Conservation (phyloP, 2,888 invertebrate genomes). For the Allophyes oxyacanthae region DNA sequence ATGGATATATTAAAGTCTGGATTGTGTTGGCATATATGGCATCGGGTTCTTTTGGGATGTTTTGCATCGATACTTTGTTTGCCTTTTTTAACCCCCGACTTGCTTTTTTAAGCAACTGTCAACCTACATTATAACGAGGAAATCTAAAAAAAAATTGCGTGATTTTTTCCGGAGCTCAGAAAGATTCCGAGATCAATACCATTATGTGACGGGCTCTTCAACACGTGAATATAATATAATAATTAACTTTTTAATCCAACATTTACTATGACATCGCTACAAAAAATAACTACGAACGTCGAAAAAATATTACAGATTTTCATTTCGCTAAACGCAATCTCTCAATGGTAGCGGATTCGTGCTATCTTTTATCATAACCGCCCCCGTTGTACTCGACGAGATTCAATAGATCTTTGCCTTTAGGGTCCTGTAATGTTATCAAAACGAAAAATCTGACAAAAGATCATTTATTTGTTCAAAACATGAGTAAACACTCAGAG, state of each 20-base stretch:
- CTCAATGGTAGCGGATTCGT: constrained; percentile 10
- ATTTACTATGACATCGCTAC: constrained; percentile 13
- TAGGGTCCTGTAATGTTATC: constrained; percentile 16
- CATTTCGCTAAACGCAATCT: constrained; percentile 49
- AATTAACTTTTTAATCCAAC: constrained; percentile 28
- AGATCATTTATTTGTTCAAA: no score
- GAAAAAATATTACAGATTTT: constrained; percentile 45
- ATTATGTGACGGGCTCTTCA: background rate
- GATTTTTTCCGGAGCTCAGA: no score
- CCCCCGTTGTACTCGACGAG: constrained; percentile 19
- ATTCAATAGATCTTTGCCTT: constrained; percentile 12
- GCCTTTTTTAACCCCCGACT: no score
- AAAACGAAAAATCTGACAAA: no score
- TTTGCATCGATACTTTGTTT: background rate
- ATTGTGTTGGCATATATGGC: no score
- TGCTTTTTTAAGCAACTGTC: no score
- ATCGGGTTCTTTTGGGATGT: background rate
- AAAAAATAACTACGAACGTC: constrained; percentile 13
- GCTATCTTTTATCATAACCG: constrained; percentile 24
- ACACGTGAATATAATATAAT: constrained; percentile 5
- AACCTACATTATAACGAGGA: no score
- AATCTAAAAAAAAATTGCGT: no score
- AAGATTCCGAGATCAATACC: no score
- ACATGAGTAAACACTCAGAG: no score
- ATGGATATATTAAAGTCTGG: no score